Base-by-base conservation (phyloP, 2,797 vertebrate genomes). In the Hydrocynus forskahlii region DNA sequence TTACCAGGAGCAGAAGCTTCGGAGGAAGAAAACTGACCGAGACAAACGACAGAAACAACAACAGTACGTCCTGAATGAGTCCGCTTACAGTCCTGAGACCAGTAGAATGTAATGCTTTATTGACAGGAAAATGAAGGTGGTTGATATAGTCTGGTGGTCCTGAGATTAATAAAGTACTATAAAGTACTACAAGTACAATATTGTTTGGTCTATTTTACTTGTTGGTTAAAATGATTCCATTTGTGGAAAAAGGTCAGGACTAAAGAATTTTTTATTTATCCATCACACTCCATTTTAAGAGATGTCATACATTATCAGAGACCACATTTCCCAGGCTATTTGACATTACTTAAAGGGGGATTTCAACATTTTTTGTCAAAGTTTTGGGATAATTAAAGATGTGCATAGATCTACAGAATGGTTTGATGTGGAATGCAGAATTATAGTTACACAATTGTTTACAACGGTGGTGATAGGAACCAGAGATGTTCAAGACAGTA, bases 1-100 rank as follows among this genome's bases (percentile, higher is more conserved):
- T 76, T 86, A 95, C 94, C 29, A 90, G 95, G 88, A 95, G 94
- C 83, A 81, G 40, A 40, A 85, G 85, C 10, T 71, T 68, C 1
- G 1, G 45, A 6, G 45, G 6, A 1, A 78, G 63, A 8, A 79
- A 12, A 23, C 17, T 5, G 14, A 60, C 43, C 3, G 25, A 6
- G 62, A 74, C 19, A 12, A 40, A 4, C 14, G 70, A 79, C 29
- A 23, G 2, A 5, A 79, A 83, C 29, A 82, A 78, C 21, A 82
- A 67, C 35, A 35, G 35, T 59, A 1, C 19, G 5, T 38, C 70
- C 14, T 80, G 38, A 75, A 59, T 13, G 7, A 25, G 14, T 7
- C 38, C 12, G 0, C 21, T 68, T 43, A 13, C 43, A 14, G 45
- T 29, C 7, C 2, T 19, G 23, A 55, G 1, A 0, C 29, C 68